Conservation (phyloP, 2,797 vertebrate genomes). For the Iguana delicatissima region DNA sequence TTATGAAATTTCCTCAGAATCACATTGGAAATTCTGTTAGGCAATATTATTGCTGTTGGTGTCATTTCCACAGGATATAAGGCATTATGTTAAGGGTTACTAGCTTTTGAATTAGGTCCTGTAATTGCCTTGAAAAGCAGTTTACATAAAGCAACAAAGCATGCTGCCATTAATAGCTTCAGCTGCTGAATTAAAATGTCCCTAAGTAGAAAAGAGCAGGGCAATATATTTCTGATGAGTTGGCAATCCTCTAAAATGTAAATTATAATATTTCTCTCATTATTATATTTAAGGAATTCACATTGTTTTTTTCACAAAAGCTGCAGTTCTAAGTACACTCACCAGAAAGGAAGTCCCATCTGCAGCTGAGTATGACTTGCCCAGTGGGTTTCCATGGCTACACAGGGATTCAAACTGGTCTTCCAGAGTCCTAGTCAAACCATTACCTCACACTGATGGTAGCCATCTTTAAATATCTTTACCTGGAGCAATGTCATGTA, state of each 20-base stretch:
- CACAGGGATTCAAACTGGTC: too few relatives aligned
- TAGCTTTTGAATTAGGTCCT: neutral
- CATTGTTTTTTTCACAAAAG: neutral
- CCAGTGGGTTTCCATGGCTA: too few relatives aligned
- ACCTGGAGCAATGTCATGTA: too few relatives aligned
- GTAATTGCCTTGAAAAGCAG: neutral
- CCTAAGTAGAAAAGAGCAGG: neutral
- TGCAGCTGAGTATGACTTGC: too few relatives aligned
- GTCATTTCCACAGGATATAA: neutral
- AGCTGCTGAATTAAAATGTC: too few relatives aligned
- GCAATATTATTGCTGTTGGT: constrained; percentile 36
- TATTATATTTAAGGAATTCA: neutral
- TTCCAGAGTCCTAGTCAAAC: too few relatives aligned
- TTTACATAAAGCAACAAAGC: neutral
- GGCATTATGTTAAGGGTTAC: neutral
- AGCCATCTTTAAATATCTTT: too few relatives aligned
- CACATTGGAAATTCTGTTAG: constrained; percentile 41
- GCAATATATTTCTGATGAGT: neutral
- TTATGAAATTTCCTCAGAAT: constrained; percentile 37
- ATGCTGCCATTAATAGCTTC: neutral
- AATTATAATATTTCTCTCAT: neutral
- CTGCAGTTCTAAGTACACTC: neutral
- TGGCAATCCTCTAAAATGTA: neutral
- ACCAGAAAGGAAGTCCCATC: neutral
- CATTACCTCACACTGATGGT: too few relatives aligned